Evolutionary conservation across 2,797 vertebrate species (phyloP), one percentile per base, ranked within the genome.

Genomic region (Acomys russatus): DNA sequence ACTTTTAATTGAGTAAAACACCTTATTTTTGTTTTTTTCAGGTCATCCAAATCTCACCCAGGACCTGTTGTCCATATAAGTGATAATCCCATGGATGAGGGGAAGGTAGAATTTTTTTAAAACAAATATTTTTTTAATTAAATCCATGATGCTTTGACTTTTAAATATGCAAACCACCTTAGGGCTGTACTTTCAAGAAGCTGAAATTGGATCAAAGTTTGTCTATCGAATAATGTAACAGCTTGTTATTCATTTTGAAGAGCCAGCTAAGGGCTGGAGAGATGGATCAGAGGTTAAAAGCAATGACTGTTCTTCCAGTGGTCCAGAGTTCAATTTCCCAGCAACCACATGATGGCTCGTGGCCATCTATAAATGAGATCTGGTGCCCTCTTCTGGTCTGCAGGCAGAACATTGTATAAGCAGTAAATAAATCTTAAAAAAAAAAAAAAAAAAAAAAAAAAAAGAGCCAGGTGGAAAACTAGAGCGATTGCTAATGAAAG

Each of bases 61-160:
- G 99, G 99, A 97, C 99, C 99, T 95, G 99, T 99, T 56, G 99
- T 99, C 82, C 99, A 99, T 98, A 99, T 99, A 98, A 99, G 99
- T 98, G 99, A 99, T 98, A 99, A 99, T 99, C 99, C 99, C 97
- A 99, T 99, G 99, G 99, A 99, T 96, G 99, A 99, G 98, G 99
- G 99, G 98, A 99, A 99, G 99, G 99, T 99, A 99, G 35, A 97
- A 30, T 91, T 71, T 88, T 44, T 63, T 76, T 59, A 61, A 38
- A 94, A 86, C 38, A 51, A 35, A 59, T 74, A 44, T 68, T 54
- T 59, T 59, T 61, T 92, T 96, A 80, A 61, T 63, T 92, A 86
- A 93, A 94, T 88, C 23, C 20, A 64, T 74, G 7, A 20, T 80
- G 73, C 84, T 93, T 82, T 33, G 9, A 70, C 87, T 92, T 91